Evolutionary conservation across 2,113 vertebrate genomes (phyloP).

Genomic region (Eurypyga helias): DNA sequence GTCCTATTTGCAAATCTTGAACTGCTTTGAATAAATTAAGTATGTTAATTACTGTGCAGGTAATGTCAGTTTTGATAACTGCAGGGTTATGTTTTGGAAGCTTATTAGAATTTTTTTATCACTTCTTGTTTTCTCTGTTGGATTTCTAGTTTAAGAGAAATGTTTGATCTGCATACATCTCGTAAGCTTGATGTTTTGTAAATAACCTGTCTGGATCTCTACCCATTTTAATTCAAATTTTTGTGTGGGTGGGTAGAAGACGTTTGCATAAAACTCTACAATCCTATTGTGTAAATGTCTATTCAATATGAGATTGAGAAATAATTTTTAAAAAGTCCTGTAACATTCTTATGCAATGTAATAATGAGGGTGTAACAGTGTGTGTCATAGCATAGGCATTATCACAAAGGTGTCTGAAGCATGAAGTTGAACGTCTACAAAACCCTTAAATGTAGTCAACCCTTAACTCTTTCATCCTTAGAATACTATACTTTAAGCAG

Average conservation of each 20-base stretch:
- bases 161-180: slow-evolving; percentile 24
- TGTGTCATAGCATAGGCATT: not conserved
- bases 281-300: not conserved
- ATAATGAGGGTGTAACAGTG: not conserved
- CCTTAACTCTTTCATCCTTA: not conserved
- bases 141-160: slow-evolving; percentile 48
- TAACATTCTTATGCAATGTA: not conserved
- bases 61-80: slow-evolving; percentile 40
- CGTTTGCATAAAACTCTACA: not conserved
- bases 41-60: slow-evolving; percentile 64
- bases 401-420: slow-evolving; percentile 4
- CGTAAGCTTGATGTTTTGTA: slow-evolving; percentile 61
- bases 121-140: slow-evolving; percentile 34
- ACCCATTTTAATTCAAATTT: slow-evolving; percentile 23
- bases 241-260: not conserved
- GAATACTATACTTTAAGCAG: not conserved
- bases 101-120: slow-evolving; percentile 33
- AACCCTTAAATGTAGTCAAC: not conserved
- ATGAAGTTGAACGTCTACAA: slow-evolving; percentile 2
- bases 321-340: not conserved
- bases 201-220: slow-evolving; percentile 57
- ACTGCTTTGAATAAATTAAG: slow-evolving; percentile 70
- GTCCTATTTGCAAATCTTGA: slow-evolving; percentile 72
- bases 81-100: slow-evolving; percentile 27
- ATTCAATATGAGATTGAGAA: not conserved